Percentiles rank a stretch among this genome's conserved stretches.
Evolutionary conservation across 2,888 invertebrate genomes (phyloP).

Genomic region (Calephelis perditalis): DNA sequence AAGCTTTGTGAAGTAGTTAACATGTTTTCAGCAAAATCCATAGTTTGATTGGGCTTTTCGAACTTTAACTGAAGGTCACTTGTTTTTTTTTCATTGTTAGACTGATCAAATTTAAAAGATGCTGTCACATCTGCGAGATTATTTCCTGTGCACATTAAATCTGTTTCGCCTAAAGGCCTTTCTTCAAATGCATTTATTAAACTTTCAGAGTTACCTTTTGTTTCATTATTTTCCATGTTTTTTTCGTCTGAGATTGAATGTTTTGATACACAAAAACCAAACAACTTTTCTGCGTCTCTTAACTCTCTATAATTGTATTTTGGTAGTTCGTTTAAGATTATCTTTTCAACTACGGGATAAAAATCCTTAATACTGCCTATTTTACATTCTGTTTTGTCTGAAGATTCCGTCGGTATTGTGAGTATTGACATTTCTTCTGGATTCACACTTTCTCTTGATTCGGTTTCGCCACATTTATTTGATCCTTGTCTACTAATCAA

Average conservation of each 20-base stretch:
- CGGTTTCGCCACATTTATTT: neutral
- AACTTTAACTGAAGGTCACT: too few relatives aligned
- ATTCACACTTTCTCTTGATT: neutral
- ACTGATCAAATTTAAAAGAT: too few relatives aligned
- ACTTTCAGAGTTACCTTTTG: too few relatives aligned
- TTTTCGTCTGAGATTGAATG: neutral
- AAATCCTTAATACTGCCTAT: neutral
- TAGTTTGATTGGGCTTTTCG: too few relatives aligned
- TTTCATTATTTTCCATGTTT: too few relatives aligned
- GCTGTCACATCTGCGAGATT: too few relatives aligned
- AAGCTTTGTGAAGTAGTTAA: too few relatives aligned
- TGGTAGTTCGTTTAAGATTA: neutral
- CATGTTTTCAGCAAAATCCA: too few relatives aligned
- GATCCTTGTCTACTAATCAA: neutral
- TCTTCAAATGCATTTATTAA: too few relatives aligned
- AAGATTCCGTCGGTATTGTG: neutral
- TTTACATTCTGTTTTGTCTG: neutral
- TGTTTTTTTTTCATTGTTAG: too few relatives aligned
- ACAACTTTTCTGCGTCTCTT: slow-evolving; percentile 39
- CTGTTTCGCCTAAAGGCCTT: too few relatives aligned
- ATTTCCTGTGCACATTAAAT: too few relatives aligned
- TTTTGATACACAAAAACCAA: slow-evolving; percentile 23
- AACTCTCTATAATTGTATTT: slow-evolving; percentile 37
- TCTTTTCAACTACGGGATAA: neutral
- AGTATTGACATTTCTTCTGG: neutral